Base-by-base conservation (phyloP, 37 sponge, comb jelly and placozoan species). In the Tethya wilhelma region DNA sequence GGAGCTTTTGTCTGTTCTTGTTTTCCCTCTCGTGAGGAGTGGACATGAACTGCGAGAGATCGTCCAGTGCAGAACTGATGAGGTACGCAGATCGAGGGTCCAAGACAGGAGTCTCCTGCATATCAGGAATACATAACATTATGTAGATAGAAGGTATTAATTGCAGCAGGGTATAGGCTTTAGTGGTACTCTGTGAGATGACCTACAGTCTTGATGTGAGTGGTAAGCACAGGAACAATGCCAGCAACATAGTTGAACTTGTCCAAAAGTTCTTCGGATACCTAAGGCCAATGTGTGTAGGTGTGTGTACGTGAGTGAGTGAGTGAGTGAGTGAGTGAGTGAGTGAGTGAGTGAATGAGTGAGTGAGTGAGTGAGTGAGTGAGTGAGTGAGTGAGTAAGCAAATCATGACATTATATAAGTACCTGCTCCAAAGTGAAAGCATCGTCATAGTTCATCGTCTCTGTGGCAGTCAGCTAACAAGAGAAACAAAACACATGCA, bases 241-340 rank as follows among this genome's bases (percentile, higher is more conserved):
- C 88, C 95, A 57, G 91, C 84, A 14, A 87, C 89, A 60, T 69
- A 75, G 69, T 83, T 83, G 74, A 91, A 90, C 67, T 83, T 87
- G 45, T 84, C 79, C 49, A 91, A 39, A 29, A 90, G 75, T 17
- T 94, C 78, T 23, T 86, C 80, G 22, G 45, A 67, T 1, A 94
- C 93, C 86, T 85, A 82, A n/a, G n/a, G n/a, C n/a, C n/a, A n/a
- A n/a, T n/a, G n/a, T n/a, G n/a, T n/a, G n/a, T 30, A 67, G 53
- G n/a, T 19, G 39, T 40, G 53, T 19, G n/a, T n/a, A n/a, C n/a
- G n/a, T n/a, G n/a, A n/a, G n/a, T n/a, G n/a, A n/a, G n/a, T n/a
- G n/a, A n/a, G n/a, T n/a, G n/a, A n/a, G n/a, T n/a, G n/a, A n/a
- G n/a, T n/a, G n/a, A n/a, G n/a, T n/a, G n/a, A n/a, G n/a, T n/a